Evolutionary conservation across 2,888 invertebrate genomes (phyloP).

Genomic region (Hypolimnas misippus): DNA sequence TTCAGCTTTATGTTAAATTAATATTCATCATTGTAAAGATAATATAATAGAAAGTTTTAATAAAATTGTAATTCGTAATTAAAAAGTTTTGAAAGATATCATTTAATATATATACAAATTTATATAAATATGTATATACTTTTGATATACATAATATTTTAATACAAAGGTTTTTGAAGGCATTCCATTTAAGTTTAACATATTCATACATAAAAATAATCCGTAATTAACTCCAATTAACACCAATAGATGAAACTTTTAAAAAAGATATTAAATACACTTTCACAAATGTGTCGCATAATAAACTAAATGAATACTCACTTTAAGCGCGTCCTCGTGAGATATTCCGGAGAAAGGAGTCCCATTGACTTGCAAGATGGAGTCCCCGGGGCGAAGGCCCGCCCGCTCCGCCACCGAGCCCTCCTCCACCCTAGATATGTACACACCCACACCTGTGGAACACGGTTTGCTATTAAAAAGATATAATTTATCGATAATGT

Average conservation of each 20-base stretch:
- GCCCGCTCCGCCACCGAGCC: conserved; percentile 95
- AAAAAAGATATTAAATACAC: too few relatives aligned
- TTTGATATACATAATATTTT: too few relatives aligned
- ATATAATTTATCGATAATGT: not conserved
- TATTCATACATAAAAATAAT: too few relatives aligned
- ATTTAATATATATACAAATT: too few relatives aligned
- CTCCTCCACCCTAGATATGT: conserved; percentile 95
- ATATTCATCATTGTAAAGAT: not conserved
- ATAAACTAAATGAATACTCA: conserved; percentile 64
- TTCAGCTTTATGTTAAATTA: not conserved
- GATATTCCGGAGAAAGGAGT: conserved; percentile 96
- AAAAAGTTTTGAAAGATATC: too few relatives aligned
- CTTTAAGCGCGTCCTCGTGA: conserved; percentile 96
- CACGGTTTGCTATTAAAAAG: not conserved
- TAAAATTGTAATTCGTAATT: too few relatives aligned
- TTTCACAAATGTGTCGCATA: not conserved
- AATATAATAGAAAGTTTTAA: not conserved
- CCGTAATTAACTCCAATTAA: too few relatives aligned
- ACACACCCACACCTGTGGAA: conserved; percentile 91
- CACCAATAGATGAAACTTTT: too few relatives aligned
- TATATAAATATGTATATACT: too few relatives aligned
- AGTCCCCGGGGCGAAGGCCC: conserved; percentile 95
- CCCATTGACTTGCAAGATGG: conserved; percentile 97
- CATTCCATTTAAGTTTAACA: too few relatives aligned
- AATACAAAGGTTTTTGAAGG: too few relatives aligned